Conservation (phyloP, 2,888 invertebrate species). For the Oscheius sp. region DNA sequence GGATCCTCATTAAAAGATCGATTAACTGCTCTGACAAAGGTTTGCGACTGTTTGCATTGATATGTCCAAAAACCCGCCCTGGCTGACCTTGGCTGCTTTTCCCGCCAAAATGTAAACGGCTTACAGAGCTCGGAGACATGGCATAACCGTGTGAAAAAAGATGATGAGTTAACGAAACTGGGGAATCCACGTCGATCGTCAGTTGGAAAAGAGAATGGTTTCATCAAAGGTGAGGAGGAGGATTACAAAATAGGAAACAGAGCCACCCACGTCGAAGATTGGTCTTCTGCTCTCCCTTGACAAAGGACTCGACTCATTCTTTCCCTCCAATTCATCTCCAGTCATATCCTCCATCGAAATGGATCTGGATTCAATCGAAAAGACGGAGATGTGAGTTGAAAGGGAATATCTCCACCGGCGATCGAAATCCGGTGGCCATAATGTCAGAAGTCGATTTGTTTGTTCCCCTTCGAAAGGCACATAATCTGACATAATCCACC, state of each 20-base stretch:
- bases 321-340: background rate
- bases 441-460: background rate
- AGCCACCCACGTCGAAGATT: constrained; percentile 17
- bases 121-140: constrained; percentile 46
- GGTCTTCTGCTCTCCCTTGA: constrained; percentile 25
- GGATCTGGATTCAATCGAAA: constrained; percentile 26
- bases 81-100: constrained; percentile 12
- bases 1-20: constrained; percentile 43
- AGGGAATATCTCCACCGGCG: background rate
- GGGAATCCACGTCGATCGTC: background rate
- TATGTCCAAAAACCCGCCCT: background rate
- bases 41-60: background rate
- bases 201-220: background rate
- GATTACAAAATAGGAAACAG: background rate
- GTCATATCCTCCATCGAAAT: constrained; percentile 1
- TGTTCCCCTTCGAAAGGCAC: background rate
- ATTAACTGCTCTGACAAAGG: constrained; percentile 35
- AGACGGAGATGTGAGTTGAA: constrained; percentile 23
- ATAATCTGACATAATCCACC: background rate
- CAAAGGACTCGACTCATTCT: constrained; percentile 31
- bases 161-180: constrained; percentile 18
- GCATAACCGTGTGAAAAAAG: constrained; percentile 37
- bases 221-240: background rate
- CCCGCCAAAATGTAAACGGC: background rate
- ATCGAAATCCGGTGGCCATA: background rate